Evolutionary conservation across 1,140 invertebrate species (phyloP).

Genomic region (Samia ricini): DNA sequence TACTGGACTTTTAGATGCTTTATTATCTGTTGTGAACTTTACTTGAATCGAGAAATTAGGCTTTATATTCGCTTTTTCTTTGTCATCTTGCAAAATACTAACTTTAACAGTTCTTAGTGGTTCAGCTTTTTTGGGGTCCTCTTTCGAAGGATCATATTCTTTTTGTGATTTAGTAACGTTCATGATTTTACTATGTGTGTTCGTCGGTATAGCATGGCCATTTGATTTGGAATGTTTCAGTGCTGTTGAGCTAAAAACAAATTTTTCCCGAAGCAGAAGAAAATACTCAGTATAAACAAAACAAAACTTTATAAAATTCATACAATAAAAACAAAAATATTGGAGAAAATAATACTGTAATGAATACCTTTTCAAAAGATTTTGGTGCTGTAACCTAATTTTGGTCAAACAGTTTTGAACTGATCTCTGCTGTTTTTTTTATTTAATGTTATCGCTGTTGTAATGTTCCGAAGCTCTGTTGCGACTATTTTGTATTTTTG

Average conservation of each 20-base stretch:
- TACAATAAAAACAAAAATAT: background rate
- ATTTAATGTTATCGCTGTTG: constrained; percentile 61
- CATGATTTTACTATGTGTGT: constrained; percentile 15
- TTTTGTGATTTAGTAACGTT: constrained; percentile 25
- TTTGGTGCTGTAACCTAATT: constrained; percentile 61
- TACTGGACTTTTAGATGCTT: constrained; percentile 25
- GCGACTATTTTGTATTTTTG: constrained; percentile 68
- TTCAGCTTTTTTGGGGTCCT: constrained; percentile 36
- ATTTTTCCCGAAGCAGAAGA: constrained; percentile 21
- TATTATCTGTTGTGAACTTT: constrained; percentile 53
- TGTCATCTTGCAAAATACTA: constrained; percentile 9
- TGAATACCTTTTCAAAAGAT: constrained; percentile 62
- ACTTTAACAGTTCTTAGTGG: constrained; percentile 20
- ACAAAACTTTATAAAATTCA: background rate
- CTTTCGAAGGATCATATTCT: constrained; percentile 34
- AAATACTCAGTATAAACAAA: background rate
- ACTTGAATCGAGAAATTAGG: constrained; percentile 48
- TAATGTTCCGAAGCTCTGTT: constrained; percentile 60
- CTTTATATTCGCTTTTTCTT: constrained; percentile 16
- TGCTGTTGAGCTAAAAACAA: constrained; percentile 42
- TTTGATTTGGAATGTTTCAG: constrained; percentile 49
- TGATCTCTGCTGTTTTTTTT: constrained; percentile 54
- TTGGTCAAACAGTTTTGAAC: constrained; percentile 52
- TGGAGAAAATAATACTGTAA: background rate
- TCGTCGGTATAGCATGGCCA: constrained; percentile 19